These are phyloP conservation scores for Myopa testacea DNA, from an alignment of 2,888 invertebrate genomes.

Conservation along the genomic window DNA sequence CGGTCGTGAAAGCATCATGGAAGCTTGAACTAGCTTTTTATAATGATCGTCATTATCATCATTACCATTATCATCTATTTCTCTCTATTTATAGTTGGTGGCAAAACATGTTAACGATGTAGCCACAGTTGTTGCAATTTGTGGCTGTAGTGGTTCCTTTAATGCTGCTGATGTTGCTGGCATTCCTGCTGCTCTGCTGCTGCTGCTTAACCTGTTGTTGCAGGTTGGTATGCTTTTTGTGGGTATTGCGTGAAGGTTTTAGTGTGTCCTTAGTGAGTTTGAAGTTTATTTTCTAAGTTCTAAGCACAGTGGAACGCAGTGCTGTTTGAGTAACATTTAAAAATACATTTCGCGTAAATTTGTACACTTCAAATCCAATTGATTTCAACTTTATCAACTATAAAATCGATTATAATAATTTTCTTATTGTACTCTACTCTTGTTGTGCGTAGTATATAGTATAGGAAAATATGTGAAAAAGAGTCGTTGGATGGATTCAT, in stretches of 20 bases:
- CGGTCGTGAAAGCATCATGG: neutral
- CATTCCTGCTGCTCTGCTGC: neutral
- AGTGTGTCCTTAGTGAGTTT: neutral
- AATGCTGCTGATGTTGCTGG: constrained; percentile 20
- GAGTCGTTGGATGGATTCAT: no score
- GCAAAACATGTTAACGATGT: constrained; percentile 27
- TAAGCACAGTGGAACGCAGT: neutral
- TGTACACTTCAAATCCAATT: no score
- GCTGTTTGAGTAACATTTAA: neutral
- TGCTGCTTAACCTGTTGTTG: constrained; percentile 16
- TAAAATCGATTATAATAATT: no score
- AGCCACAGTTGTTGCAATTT: constrained; percentile 25
- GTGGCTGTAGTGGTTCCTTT: constrained; percentile 20
- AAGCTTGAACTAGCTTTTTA: neutral
- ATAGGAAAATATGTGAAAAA: no score
- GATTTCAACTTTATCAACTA: no score
- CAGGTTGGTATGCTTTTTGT: constrained; percentile 3
- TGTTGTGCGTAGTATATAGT: no score
- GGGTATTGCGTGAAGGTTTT: constrained; percentile 12
- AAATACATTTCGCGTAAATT: no score
- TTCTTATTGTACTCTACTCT: no score
- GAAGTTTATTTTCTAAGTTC: neutral
- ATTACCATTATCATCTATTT: constrained; percentile 12
- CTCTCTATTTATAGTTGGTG: constrained; percentile 20
- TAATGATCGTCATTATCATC: constrained; percentile 12